Conservation (phyloP, 2,113 vertebrate genomes). For the Aspiorhynchus laticeps region DNA sequence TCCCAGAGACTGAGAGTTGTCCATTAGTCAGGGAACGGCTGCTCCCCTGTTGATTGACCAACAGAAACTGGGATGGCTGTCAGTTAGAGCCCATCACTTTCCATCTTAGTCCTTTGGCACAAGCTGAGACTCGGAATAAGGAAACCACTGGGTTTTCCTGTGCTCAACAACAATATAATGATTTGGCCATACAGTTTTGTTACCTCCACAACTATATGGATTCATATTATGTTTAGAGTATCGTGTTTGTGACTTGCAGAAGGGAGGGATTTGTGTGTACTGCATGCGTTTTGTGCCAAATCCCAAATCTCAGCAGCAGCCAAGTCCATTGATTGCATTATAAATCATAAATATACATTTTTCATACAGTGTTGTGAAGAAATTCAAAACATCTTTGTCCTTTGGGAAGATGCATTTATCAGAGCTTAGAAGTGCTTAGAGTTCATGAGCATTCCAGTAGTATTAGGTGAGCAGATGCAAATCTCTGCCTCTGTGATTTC, state of each 20-base stretch:
- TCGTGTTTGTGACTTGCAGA: conserved; percentile 23
- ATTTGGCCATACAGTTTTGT: conserved; percentile 1
- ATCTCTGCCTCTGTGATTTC: conserved; percentile 50
- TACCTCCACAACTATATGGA: not conserved
- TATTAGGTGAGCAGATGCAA: conserved; percentile 41
- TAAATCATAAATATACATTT: conserved; percentile 47
- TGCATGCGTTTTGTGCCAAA: not conserved
- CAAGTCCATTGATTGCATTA: conserved; percentile 49
- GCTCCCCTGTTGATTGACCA: conserved; percentile 9
- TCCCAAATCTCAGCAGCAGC: not conserved
- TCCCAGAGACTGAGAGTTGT: conserved; percentile 13
- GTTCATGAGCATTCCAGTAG: conserved; percentile 27
- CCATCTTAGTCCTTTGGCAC: not conserved
- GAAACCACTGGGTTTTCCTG: not conserved
- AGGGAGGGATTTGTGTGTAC: not conserved
- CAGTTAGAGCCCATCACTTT: conserved; percentile 1
- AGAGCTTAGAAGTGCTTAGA: conserved; percentile 23
- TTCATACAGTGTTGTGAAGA: conserved; percentile 45
- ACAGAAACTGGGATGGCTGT: conserved; percentile 16
- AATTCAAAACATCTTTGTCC: conserved; percentile 50
- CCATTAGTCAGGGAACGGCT: not conserved
- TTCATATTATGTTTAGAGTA: not conserved
- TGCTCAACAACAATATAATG: not conserved
- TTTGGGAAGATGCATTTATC: conserved; percentile 48
- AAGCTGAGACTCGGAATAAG: not conserved